Evolutionary conservation across 2,797 vertebrate genomes (phyloP), one percentile per base, ranked within the genome.

Genomic region (Sebastes dallii): DNA sequence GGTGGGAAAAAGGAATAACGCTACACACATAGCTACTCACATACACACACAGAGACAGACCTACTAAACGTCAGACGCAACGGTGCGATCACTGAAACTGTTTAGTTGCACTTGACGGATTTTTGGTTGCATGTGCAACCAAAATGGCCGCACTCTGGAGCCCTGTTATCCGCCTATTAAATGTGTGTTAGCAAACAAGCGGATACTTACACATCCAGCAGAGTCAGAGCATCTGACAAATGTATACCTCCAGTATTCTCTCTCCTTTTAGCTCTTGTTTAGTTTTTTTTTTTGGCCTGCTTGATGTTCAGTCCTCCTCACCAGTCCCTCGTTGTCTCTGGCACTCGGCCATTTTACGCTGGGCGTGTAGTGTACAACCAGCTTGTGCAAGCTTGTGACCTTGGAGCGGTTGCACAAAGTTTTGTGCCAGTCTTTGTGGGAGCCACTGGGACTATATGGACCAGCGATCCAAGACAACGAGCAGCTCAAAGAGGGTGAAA

Each of bases 401-500:
- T 89, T 88, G 74, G 74, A 64, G 74, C 50, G 46, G 60, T 65
- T 56, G 69, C 70, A 77, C 59, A 81, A 79, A 81, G 76, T 86
- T 90, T 82, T 60, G 30, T 66, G 68, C 66, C 73, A 52, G 75
- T 66, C 73, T 79, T 78, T 39, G 46, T 70, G 46, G 52, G 42
- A 79, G 72, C 83, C 78, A 36, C 52, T 76, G 86, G 71, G 86
- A 82, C 78, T 64, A 16, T 59, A 68, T 72, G 79, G 86, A 70
- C 50, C 82, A 84, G 64, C 56, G 75, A 81, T 81, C 77, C 81
- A 87, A 83, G 87, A 78, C 84, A 84, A 65, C 72, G 58, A 86
- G 83, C 86, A 74, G 72, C 72, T 88, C 66, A 69, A 78, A 85
- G 67, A 71, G 77, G 71, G 24, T 67, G 60, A 82, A 79, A 82